Evolutionary conservation across 2,113 vertebrate genomes (phyloP).

Genomic region (Phycodurus eques): DNA sequence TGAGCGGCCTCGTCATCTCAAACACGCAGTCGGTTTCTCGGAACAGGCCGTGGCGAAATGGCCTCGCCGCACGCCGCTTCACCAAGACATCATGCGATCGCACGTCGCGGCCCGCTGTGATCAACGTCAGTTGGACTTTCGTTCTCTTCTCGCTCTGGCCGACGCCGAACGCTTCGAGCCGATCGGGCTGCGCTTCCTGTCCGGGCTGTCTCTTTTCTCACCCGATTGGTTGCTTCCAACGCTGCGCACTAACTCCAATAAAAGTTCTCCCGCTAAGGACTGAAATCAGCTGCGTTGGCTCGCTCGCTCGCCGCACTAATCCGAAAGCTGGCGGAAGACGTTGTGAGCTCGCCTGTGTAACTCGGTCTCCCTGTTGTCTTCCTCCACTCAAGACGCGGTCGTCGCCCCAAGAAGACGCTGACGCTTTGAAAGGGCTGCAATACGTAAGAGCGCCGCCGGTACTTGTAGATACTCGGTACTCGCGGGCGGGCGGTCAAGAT

Average conservation of each 20-base stretch:
- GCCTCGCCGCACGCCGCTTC: background rate
- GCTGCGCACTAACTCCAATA: constrained; percentile 23
- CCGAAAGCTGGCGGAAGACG: background rate
- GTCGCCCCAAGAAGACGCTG: constrained; percentile 57
- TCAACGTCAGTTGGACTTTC: background rate
- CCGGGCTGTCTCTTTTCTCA: constrained; percentile 13
- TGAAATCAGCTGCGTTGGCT: background rate
- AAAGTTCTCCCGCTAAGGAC: background rate
- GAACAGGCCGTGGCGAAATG: background rate
- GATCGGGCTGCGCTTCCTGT: constrained; percentile 11
- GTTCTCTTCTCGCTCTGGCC: constrained; percentile 26
- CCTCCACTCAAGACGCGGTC: constrained; percentile 62
- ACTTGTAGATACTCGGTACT: background rate
- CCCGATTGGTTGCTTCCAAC: background rate
- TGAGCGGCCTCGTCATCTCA: too few species aligned
- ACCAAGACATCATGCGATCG: background rate
- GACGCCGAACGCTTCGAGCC: constrained; percentile 33
- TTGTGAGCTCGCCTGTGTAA: constrained; percentile 43
- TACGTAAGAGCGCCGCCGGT: constrained; percentile 61
- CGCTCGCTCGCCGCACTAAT: background rate
- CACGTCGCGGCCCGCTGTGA: background rate
- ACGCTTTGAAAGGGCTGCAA: constrained; percentile 73
- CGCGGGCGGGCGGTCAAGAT: background rate
- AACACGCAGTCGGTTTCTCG: background rate
- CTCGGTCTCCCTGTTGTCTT: constrained; percentile 62